Base-by-base conservation (phyloP, 2,888 invertebrate species). In the Luperina nickerlii region DNA sequence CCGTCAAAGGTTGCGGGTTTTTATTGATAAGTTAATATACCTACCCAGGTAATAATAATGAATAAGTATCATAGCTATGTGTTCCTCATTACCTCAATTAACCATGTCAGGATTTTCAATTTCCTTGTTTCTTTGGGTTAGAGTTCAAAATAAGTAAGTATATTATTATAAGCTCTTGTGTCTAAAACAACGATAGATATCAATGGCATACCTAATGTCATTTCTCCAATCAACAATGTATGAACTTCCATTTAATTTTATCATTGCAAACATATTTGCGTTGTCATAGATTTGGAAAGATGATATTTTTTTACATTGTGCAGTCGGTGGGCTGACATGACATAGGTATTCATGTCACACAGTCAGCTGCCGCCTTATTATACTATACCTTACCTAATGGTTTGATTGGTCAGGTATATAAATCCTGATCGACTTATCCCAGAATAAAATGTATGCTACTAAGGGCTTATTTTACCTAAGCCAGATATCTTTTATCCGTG, bases 221-320 rank as follows among this genome's bases (percentile, higher is more conserved):
- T 13, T 81, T 65, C 11, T 38, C 20, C 20, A n/a, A 72, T 81
- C n/a, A 65, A 20, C 42, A 69, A 42, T 51, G 15, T 9, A 65
- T 51, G 15, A 13, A 27, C 18, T 63, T 66, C 42, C 11, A 54
- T 27, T 75, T 74, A 51, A 82, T 80, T 68, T 83, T 65, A 69
- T 81, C 66, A 66, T 60, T 77, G 32, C 51, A 74, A 38, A 62
- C 32, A 38, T 13, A 57, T 62, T 62, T 83, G 62, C 51, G 51
- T 45, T 70, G 18, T 83, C 69, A 42, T 54, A 60, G 65, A 81
- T 82, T 66, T 82, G 27, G 57, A 62, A 54, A 45, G 24, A 68
- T 32, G 45, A 69, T 77, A 9, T 83, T 76, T 54, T 57, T 42
- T 81, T 45, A 24, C 15, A 51, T 45, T 79, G 54, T 45, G 38